Base-by-base conservation (phyloP, 2,888 invertebrate species). In the Latrodectus hesperus region DNA sequence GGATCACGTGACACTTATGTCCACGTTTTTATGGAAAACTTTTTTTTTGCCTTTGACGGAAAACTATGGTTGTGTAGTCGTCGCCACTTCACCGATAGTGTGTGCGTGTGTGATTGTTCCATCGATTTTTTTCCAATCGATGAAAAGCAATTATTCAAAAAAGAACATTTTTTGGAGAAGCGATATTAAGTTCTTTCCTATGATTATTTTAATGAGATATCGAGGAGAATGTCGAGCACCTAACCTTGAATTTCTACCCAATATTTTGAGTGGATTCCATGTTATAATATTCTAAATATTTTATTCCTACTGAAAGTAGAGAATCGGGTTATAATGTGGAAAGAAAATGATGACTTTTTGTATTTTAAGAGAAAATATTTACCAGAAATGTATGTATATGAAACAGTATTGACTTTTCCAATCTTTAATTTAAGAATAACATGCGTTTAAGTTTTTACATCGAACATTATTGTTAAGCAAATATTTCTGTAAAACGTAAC, bases 1-100 rank as follows among this genome's bases (percentile, higher is more conserved):
- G 38, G 53, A 38, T 72, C 84, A 84, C 84, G 84, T 84, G 84
- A 84, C 67, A 82, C 70, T 53, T 26, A 55, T 82, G 70, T 82
- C 68, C 74, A 70, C 82, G 70, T 82, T 81, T 82, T 82, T 52
- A 68, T 68, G 68, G 68, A 17, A 16, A 17, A 52, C 53, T 74
- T 22, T 60, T 11, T 67, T 75, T 75, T 75, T 64, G 65, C 51
- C 38, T 38, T 38, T 38, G 38, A 38, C 38, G 38, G 38, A 38
- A 38, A 73, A 51, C 76, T 64, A 68, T 52, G 68, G 51, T 52
- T 51, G 14, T 81, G 52, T 51, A 65, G 65, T 81, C 73, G 73
- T 73, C 67, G 65, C 81, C 74, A 26, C 73, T 74, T 74, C 73
- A 73, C 38, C 38, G 38, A 38, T 38, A 38, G 38, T 38, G 38